Percentiles rank a stretch among this genome's conserved stretches.
These are phyloP conservation scores for Drosophila asahinai DNA, from an alignment of 1,140 invertebrate species.

Conservation along the genomic window DNA sequence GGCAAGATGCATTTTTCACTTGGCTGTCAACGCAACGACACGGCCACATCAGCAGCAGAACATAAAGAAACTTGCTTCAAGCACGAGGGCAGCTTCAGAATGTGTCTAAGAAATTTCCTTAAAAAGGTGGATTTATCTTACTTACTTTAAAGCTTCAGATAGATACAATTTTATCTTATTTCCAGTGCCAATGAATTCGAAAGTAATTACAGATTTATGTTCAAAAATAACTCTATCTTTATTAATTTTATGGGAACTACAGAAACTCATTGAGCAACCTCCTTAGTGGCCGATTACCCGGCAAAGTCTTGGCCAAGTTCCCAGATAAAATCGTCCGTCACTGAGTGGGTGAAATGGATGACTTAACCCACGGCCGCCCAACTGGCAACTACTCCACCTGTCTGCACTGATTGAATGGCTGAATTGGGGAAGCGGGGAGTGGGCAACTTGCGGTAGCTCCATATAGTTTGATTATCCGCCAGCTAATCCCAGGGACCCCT, in stretches of 20 bases:
- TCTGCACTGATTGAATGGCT: constrained; percentile 67
- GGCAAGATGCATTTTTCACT: constrained; percentile 80
- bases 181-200: too few relatives aligned
- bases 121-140: background rate
- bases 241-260: background rate
- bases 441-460: constrained; percentile 43
- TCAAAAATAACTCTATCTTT: too few relatives aligned
- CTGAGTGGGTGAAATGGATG: constrained; percentile 61
- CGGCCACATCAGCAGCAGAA: constrained; percentile 39
- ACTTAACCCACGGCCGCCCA: constrained; percentile 34
- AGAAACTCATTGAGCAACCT: constrained; percentile 7
- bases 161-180: too few relatives aligned
- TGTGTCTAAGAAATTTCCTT: background rate
- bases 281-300: constrained; percentile 34
- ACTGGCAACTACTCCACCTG: constrained; percentile 49
- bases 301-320: constrained; percentile 61
- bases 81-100: constrained; percentile 14
- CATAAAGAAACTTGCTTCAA: constrained; percentile 59
- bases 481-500: constrained; percentile 59
- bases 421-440: constrained; percentile 12
- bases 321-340: constrained; percentile 60
- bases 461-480: constrained; percentile 59
- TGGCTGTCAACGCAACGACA: constrained; percentile 62
- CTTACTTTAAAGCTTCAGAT: too few relatives aligned
- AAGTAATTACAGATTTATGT: too few relatives aligned